A percentile compares a stretch with the other conserved stretches of the same genome.
Conservation (phyloP, 2,888 invertebrate genomes). For the Diogma glabrata region DNA sequence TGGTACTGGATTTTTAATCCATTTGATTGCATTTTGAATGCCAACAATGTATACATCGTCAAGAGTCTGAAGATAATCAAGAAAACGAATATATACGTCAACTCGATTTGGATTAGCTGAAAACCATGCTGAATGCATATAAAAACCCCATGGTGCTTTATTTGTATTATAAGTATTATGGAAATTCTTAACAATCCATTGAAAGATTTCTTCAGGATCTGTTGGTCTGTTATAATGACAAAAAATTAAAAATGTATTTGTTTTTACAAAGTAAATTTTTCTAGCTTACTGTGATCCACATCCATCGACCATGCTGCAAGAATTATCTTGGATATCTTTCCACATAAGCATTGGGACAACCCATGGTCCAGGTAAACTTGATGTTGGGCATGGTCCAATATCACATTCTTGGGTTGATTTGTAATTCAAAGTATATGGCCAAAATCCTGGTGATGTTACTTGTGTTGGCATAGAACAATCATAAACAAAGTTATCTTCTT, state of each 20-base stretch:
- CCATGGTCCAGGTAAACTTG: constrained; percentile 49
- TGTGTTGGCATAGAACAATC: constrained; percentile 51
- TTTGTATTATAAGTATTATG: constrained; percentile 44
- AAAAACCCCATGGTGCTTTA: constrained; percentile 49
- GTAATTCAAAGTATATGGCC: constrained; percentile 59
- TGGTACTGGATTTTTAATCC: constrained; percentile 43
- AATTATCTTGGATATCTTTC: constrained; percentile 34
- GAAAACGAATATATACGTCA: constrained; percentile 38
- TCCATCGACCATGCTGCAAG: constrained; percentile 46
- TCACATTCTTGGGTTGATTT: constrained; percentile 43
- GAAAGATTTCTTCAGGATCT: constrained; percentile 36
- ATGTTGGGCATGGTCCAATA: constrained; percentile 44
- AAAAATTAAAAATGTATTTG: background rate
- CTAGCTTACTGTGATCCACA: too few species aligned
- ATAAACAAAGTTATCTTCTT: constrained; percentile 40
- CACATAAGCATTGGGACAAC: constrained; percentile 51
- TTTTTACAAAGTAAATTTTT: background rate
- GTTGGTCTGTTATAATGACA: constrained; percentile 24
- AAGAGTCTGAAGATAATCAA: constrained; percentile 39
- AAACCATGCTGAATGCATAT: constrained; percentile 48
- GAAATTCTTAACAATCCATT: constrained; percentile 46
- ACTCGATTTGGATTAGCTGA: constrained; percentile 21
- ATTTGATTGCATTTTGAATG: constrained; percentile 40
- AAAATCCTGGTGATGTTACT: constrained; percentile 38
- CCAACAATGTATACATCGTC: constrained; percentile 42